A percentile compares a stretch with the other conserved stretches of the same genome.
Evolutionary conservation across 2,797 vertebrate genomes (phyloP).

Genomic region (Typhlichthys eigenmanni): DNA sequence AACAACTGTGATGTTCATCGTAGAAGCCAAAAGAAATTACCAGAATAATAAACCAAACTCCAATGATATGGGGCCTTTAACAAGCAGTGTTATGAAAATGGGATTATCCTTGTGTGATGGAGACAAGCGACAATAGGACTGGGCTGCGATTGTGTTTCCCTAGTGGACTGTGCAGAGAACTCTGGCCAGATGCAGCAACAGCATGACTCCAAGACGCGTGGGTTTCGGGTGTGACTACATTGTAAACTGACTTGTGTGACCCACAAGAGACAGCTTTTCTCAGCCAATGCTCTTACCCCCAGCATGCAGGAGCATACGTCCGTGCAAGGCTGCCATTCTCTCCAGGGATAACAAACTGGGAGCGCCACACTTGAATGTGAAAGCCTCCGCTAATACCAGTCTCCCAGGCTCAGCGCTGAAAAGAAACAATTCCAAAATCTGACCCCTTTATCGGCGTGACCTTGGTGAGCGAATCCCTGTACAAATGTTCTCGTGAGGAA

Average conservation of each 20-base stretch:
- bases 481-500: constrained; percentile 21
- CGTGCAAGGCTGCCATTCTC: no score
- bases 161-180: no score
- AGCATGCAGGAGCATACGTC: constrained; percentile 35
- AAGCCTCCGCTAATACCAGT: constrained; percentile 38
- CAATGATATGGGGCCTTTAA: no score
- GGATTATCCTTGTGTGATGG: constrained; percentile 1
- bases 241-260: constrained; percentile 4
- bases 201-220: no score
- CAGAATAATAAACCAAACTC: no score
- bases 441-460: constrained; percentile 29
- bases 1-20: no score
- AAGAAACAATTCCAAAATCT: constrained; percentile 39
- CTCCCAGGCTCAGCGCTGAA: constrained; percentile 50
- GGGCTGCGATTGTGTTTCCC: constrained; percentile 6
- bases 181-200: no score
- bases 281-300: constrained; percentile 43
- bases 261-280: constrained; percentile 36
- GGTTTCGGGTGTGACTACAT: no score
- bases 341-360: constrained; percentile 46
- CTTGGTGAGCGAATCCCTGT: constrained; percentile 37
- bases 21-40: no score
- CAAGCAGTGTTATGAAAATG: neutral
- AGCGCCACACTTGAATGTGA: constrained; percentile 39
- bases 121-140: neutral